Base-by-base conservation (phyloP, 2,113 vertebrate genomes). In the Plectropomus leopardus region DNA sequence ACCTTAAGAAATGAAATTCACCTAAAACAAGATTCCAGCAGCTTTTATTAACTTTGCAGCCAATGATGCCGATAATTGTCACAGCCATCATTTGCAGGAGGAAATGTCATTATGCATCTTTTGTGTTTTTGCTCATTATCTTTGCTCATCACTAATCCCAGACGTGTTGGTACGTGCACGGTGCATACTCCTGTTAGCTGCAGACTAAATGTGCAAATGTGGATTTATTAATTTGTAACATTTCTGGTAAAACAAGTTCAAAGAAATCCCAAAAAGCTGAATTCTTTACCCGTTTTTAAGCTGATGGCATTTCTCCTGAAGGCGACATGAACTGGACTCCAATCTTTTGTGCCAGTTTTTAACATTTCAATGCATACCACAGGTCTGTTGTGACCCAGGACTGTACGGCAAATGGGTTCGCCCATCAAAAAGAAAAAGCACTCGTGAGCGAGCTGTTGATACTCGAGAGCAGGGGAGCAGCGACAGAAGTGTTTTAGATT, bases 21-120 rank as follows among this genome's bases (percentile, higher is more conserved):
- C 63, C 66, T 80, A 60, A 79, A 86, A 84, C 55, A 50, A 75
- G 72, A 89, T 78, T 76, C 28, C 51, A 60, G 60, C 40, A 55
- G 64, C 50, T 73, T 83, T 83, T 76, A 70, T 83, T 79, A 81
- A 76, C 82, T 83, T 51, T 57, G 82, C 34, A 78, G 80, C 70
- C 82, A 80, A 65, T 59, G 88, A 81, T 72, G 82, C 85, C 54
- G 42, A 86, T 85, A 85, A 83, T 85, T 82, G 65, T 36, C 78
- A 64, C 45, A 66, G 59, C 58, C 53, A 28, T 48, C 47, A 10
- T 78, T 88, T 40, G 44, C 32, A 15, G 60, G 72, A 64, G 42
- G 42, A 89, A 82, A 89, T 78, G 67, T 83, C 86, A 79, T 85
- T 80, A 84, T 48, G 76, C 40, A 9, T 50, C 36, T 50, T 72